These are phyloP conservation scores for Cepaea hortensis DNA, from an alignment of 2,888 invertebrate genomes.

Conservation along the genomic window DNA sequence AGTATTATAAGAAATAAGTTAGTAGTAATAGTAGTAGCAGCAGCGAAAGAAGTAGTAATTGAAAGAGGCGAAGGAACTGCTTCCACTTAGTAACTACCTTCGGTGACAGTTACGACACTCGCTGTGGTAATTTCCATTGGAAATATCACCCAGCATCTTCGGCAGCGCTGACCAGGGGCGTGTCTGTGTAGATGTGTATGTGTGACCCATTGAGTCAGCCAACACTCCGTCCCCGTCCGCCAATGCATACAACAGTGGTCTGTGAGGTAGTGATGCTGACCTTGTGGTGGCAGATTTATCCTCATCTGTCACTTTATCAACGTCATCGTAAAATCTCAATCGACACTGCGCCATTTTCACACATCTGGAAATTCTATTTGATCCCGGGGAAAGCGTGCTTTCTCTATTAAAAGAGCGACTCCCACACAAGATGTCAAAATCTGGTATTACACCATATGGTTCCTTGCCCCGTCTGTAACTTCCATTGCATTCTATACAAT, in stretches of 20 bases:
- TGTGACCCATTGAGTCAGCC: constrained; percentile 32
- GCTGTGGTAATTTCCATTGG: background rate
- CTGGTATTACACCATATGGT: background rate
- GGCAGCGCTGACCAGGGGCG: constrained; percentile 30
- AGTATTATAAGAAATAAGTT: too few species aligned
- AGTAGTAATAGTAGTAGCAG: too few species aligned
- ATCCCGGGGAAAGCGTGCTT: background rate
- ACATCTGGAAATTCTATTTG: background rate
- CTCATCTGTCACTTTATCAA: background rate
- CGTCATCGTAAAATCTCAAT: constrained; percentile 33
- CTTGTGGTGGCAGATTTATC: background rate
- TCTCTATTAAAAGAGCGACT: background rate
- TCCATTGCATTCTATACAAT: background rate
- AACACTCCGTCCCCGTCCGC: constrained; percentile 31
- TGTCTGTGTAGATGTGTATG: constrained; percentile 22
- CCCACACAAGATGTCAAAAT: background rate
- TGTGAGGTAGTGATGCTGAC: background rate
- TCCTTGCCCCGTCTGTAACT: background rate
- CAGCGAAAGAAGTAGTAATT: too few species aligned
- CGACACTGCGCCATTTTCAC: constrained; percentile 37
- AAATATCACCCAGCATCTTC: background rate
- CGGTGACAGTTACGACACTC: background rate
- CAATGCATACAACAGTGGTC: constrained; percentile 19
- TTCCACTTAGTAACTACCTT: background rate
- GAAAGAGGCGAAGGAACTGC: background rate